These are phyloP conservation scores for Apamea monoglypha DNA, from an alignment of 2,888 invertebrate species.

Conservation along the genomic window DNA sequence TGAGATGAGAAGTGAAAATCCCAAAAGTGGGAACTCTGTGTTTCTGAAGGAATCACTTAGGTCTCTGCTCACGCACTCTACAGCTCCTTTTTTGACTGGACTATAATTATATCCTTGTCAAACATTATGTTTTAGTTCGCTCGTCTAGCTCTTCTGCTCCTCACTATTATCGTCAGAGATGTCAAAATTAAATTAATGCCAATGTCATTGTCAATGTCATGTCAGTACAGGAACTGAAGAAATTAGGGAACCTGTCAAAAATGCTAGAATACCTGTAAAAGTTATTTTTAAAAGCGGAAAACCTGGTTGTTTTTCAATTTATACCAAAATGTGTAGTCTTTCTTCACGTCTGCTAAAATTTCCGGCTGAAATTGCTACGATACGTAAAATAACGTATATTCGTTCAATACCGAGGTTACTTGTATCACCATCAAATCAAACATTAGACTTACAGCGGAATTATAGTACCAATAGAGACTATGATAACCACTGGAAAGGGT, in stretches of 20 bases:
- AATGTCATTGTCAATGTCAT: constrained; percentile 38
- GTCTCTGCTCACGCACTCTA: not conserved
- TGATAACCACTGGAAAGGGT: constrained; percentile 59
- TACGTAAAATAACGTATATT: constrained; percentile 71
- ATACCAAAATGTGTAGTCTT: constrained; percentile 75
- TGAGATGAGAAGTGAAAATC: too few relatives aligned
- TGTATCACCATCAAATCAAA: constrained; percentile 64
- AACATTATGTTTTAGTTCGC: too few relatives aligned
- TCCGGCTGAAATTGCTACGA: constrained; percentile 70
- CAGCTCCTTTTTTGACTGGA: too few relatives aligned
- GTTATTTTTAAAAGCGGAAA: constrained; percentile 53
- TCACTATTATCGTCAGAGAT: not conserved
- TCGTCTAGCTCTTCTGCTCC: not conserved
- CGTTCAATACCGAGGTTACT: constrained; percentile 67
- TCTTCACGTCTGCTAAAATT: constrained; percentile 75
- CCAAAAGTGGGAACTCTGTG: not conserved
- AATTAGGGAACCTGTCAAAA: constrained; percentile 18
- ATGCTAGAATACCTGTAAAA: constrained; percentile 36
- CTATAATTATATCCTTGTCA: too few relatives aligned
- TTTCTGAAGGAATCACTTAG: not conserved
- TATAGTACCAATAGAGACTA: constrained; percentile 65
- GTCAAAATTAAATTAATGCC: constrained; percentile 7
- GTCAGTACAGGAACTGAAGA: too few relatives aligned
- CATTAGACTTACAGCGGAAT: constrained; percentile 64
- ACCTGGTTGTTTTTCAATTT: constrained; percentile 7